These are phyloP conservation scores for Botia kubotai DNA, from an alignment of 2,797 vertebrate species.

Conservation along the genomic window DNA sequence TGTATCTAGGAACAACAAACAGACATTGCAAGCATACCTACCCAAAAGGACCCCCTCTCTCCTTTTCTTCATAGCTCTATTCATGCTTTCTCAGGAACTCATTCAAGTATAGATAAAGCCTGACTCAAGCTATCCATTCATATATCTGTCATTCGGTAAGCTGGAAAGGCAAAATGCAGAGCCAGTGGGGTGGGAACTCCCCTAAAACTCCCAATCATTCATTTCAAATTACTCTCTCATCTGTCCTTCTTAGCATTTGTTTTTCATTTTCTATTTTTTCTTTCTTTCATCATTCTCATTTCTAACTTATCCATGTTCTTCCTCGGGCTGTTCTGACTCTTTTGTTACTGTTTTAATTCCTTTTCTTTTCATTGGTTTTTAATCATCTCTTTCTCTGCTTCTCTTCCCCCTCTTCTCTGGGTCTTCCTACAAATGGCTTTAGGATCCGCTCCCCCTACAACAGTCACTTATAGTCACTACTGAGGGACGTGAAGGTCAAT, in stretches of 20 bases:
- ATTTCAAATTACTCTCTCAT: conserved; percentile 6
- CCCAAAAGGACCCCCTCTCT: conserved; percentile 65
- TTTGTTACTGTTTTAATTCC: background rate
- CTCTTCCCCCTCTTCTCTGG: background rate
- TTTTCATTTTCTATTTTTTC: too few relatives aligned
- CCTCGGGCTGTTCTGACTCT: background rate
- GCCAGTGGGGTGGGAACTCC: background rate
- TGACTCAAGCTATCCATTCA: conserved; percentile 67
- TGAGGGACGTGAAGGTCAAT: conserved; percentile 55
- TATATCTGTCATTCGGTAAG: conserved; percentile 69
- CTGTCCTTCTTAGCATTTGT: background rate
- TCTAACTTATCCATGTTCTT: background rate
- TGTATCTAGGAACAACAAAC: background rate
- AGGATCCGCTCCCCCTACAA: background rate
- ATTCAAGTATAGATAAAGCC: conserved; percentile 76
- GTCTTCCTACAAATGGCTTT: background rate
- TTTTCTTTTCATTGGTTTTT: background rate
- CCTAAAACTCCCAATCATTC: conserved; percentile 1
- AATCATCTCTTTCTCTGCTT: background rate
- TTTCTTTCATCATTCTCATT: background rate
- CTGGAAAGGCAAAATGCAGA: conserved; percentile 44
- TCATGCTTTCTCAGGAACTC: conserved; percentile 75
- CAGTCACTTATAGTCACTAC: conserved; percentile 12
- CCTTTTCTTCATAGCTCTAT: conserved; percentile 61
- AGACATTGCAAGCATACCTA: conserved; percentile 30